phyloP scores from a whole-genome alignment of 2,888 invertebrate genomes.

The Sphecodes monilicornis region DNA sequence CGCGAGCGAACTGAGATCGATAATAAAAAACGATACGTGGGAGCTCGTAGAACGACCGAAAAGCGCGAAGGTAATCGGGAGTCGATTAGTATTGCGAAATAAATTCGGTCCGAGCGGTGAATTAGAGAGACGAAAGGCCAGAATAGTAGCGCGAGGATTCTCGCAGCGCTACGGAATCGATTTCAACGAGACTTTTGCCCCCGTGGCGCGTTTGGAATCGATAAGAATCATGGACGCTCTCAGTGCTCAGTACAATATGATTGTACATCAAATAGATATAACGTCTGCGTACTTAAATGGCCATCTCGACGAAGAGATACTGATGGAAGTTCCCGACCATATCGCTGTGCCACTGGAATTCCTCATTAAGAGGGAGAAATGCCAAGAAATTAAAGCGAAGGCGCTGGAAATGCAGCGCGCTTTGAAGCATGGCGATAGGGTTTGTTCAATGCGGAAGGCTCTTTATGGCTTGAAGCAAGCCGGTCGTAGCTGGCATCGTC shows the following conservation, averaged over 20 bases:
- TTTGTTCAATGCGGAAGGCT: neutral
- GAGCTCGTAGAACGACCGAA: neutral
- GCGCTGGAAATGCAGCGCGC: neutral
- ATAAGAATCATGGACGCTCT: neutral
- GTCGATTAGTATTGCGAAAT: constrained; percentile 6
- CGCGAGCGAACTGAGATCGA: neutral
- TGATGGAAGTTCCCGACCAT: neutral
- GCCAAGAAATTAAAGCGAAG: no score
- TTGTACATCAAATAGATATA: neutral
- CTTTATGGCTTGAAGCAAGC: constrained; percentile 18
- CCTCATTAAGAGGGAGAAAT: no score
- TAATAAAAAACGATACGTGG: constrained; percentile 2
- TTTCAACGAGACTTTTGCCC: no score
- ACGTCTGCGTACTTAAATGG: neutral
- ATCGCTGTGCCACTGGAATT: neutral
- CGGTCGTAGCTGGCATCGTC: constrained; percentile 21
- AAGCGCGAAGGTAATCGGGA: neutral
- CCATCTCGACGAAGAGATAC: neutral
- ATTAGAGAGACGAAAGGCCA: no score
- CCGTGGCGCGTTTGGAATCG: no score
- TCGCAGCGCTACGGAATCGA: no score
- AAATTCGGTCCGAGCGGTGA: neutral
- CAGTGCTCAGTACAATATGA: neutral
- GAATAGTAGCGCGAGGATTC: no score
- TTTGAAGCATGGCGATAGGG: neutral